phyloP scores from a whole-genome alignment of 1,140 invertebrate species.

The Hetaerina americana region DNA sequence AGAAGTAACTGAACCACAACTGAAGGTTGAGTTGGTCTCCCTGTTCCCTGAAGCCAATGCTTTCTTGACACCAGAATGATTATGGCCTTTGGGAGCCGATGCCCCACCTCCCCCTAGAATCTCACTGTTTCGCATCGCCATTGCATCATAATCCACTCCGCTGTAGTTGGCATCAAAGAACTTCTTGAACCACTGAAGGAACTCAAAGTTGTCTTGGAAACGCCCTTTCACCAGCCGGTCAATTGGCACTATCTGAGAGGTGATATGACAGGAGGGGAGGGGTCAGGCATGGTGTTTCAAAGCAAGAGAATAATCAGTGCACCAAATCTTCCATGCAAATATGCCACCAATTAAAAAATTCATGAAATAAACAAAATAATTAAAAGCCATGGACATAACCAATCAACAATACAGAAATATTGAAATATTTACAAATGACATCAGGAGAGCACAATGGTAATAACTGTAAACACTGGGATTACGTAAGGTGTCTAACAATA shows the following conservation, averaged over 20 bases:
- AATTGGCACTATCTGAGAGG: slow-evolving; percentile 67
- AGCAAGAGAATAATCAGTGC: slow-evolving; percentile 26
- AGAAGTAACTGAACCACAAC: no score
- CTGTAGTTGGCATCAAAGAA: slow-evolving; percentile 98
- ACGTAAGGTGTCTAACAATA: no score
- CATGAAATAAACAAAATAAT: no score
- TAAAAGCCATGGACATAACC: no score
- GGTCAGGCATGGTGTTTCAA: slow-evolving; percentile 30
- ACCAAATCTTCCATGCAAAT: slow-evolving; percentile 13
- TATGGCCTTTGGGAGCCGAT: slow-evolving; percentile 38
- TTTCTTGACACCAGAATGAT: slow-evolving; percentile 22
- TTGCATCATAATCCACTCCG: slow-evolving; percentile 81
- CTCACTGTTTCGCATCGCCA: slow-evolving; percentile 70
- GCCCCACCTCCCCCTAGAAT: slow-evolving; percentile 53
- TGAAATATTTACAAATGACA: no score
- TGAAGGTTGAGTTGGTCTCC: neutral
- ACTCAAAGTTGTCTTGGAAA: slow-evolving; percentile 98
- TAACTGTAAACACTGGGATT: no score
- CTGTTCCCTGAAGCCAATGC: slow-evolving; percentile 19
- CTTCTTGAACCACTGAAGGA: slow-evolving; percentile 99
- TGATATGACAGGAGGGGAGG: slow-evolving; percentile 30
- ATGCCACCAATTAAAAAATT: slow-evolving; percentile 13
- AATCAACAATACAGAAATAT: no score
- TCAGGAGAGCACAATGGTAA: no score
- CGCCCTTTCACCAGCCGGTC: slow-evolving; percentile 85